phyloP scores from a whole-genome alignment of 1,140 invertebrate genomes.

The Leptoteleia sp. region DNA sequence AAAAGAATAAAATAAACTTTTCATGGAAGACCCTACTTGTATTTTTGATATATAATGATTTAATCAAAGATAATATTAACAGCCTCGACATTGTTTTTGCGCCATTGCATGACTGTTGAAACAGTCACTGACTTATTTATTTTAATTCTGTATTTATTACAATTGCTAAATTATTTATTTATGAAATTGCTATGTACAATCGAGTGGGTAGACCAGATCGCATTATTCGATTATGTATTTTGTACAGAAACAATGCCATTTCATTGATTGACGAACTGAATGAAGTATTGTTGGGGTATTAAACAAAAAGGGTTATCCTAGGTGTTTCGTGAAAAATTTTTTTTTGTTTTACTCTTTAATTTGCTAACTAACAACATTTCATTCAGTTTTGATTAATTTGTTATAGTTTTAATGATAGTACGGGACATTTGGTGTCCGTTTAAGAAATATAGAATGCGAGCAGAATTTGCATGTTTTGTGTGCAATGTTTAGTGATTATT shows the following conservation, averaged over 20 bases:
- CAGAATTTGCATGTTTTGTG: slow-evolving; percentile 5
- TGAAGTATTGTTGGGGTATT: slow-evolving; percentile 39
- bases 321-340: neutral
- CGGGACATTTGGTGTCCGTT: slow-evolving; percentile 13
- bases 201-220: too few relatives aligned
- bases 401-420: too few relatives aligned
- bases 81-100: slow-evolving; percentile 18
- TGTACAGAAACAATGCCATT: slow-evolving; percentile 57
- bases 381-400: slow-evolving; percentile 39
- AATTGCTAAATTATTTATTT: too few relatives aligned
- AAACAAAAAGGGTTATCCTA: neutral
- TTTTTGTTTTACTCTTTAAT: slow-evolving; percentile 5
- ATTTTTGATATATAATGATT: slow-evolving; percentile 11
- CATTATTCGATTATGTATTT: slow-evolving; percentile 10
- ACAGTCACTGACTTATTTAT: too few relatives aligned
- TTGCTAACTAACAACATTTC: slow-evolving; percentile 21
- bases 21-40: too few relatives aligned
- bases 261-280: slow-evolving; percentile 38
- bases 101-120: slow-evolving; percentile 37
- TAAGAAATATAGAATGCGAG: slow-evolving; percentile 14
- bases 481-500: slow-evolving; percentile 17
- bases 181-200: too few relatives aligned
- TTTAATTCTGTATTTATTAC: too few relatives aligned
- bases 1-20: too few relatives aligned
- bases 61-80: slow-evolving; percentile 8